Base-by-base conservation (phyloP, 2,797 vertebrate species). In the Acanthurus lineatus region DNA sequence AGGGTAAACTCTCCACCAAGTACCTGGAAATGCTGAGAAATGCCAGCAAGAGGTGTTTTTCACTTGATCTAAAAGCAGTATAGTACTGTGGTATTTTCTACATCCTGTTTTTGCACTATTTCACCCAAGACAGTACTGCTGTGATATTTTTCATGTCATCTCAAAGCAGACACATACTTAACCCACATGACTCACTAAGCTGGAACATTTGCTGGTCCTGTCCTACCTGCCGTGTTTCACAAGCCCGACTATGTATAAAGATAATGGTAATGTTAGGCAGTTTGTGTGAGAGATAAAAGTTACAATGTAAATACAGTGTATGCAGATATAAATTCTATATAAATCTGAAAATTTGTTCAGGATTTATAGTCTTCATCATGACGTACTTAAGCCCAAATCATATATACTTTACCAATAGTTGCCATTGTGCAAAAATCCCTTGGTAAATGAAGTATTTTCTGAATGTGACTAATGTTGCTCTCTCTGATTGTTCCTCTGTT, bases 51-150 rank as follows among this genome's bases (percentile, higher is more conserved):
- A 76, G 40, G 44, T 68, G 72, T 63, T 85, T 73, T 73, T 64
- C 71, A 56, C 44, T 86, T 74, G 20, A 79, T 81, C 77, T 69
- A 52, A 78, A 87, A 79, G 72, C 65, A 69, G 61, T 54, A 52
- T 28, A 60, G n/a, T 28, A 38, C 28, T 47, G n/a, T 68, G 17
- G 42, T 57, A 22, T 84, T 85, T 68, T 69, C 49, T 86, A 42
- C 20, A 20, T 56, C 69, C 52, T 80, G 56, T 70, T 35, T 32
- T 35, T 35, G 32, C 32, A 35, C 32, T 35, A 6, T 69, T 63
- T 40, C 62, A 12, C 71, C 63, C 25, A 25, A 66, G 44, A 84
- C 60, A 69, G 56, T 59, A 47, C 72, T 56, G 52, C 57, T 59
- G 22, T 78, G 42, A 64, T 58, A 40, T 51, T 82, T 69, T 67